phyloP scores from a whole-genome alignment of 2,888 invertebrate genomes.

The Bibio marci region DNA sequence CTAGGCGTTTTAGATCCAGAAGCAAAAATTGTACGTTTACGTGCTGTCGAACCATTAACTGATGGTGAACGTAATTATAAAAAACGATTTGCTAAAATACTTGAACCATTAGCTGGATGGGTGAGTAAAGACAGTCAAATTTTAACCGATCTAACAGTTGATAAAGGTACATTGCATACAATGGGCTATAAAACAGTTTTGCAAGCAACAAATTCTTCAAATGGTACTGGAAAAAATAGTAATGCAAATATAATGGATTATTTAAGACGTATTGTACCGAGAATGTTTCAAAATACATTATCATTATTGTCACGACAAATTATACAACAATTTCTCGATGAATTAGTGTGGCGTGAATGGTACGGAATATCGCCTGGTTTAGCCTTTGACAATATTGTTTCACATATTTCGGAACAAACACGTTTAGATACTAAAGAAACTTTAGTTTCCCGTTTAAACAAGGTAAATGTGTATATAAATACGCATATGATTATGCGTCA shows the following conservation, averaged over 20 bases:
- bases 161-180: conserved; percentile 54
- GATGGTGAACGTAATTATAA: conserved; percentile 66
- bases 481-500: not conserved
- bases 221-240: conserved; percentile 34
- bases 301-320: conserved; percentile 66
- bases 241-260: conserved; percentile 77
- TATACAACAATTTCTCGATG: conserved; percentile 81
- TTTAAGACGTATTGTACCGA: conserved; percentile 63
- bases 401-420: conserved; percentile 66
- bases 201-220: conserved; percentile 37
- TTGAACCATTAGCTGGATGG: conserved; percentile 63
- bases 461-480: conserved; percentile 25
- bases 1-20: conserved; percentile 63
- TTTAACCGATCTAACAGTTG: conserved; percentile 69
- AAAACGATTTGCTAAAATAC: conserved; percentile 63
- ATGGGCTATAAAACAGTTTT: conserved; percentile 67
- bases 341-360: conserved; percentile 76
- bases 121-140: conserved; percentile 61
- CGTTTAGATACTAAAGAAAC: conserved; percentile 44
- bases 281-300: conserved; percentile 81
- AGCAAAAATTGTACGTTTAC: conserved; percentile 54
- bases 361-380: conserved; percentile 60
- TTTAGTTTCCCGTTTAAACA: conserved; percentile 44
- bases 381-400: conserved; percentile 65
- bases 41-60: conserved; percentile 66